Base-by-base conservation (phyloP, 2,113 vertebrate genomes). In the Zapornia atra region DNA sequence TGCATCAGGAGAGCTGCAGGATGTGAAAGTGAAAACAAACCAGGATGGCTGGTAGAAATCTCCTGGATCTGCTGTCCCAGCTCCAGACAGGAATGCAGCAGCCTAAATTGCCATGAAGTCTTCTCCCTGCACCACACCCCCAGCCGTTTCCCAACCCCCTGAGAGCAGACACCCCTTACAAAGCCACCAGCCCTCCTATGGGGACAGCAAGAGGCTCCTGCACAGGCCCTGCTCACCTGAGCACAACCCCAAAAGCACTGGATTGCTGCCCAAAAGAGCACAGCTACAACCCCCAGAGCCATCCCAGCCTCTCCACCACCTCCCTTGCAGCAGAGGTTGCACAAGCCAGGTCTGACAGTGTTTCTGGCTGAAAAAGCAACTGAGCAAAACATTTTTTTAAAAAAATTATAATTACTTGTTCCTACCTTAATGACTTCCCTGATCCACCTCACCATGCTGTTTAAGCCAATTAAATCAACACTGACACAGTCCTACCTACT, bases 351-450 rank as follows among this genome's bases (percentile, higher is more conserved):
- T 80, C 36, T 57, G 31, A 77, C 63, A 70, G 7, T 5, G 4
- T 24, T 94, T 64, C 72, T 64, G 69, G 51, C 72, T 92, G 44
- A 86, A 94, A 95, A 91, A 93, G 78, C 81, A 92, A 84, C 69
- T 17, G 44, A 65, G 57, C 5, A 66, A 34, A 81, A n/a, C 19
- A 24, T 85, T 75, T 63, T 57, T 81, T 50, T 71, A 12, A 50
- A 38, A 38, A 50, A 48, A 48, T 21, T 14, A 42, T 75, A 94
- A 94, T 96, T 91, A 91, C 80, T 68, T 66, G 73, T 68, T 96
- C 77, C 77, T 60, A 96, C 29, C 57, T 84, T 95, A 96, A 94
- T 61, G 26, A 95, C 93, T 95, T 95, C 73, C 83, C 53, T 15
- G 42, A 69, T 89, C 80, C 73, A 92, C 77, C 89, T 64, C 16